These are phyloP conservation scores for Gila orcuttii DNA, from an alignment of 2,113 vertebrate genomes.

Conservation along the genomic window DNA sequence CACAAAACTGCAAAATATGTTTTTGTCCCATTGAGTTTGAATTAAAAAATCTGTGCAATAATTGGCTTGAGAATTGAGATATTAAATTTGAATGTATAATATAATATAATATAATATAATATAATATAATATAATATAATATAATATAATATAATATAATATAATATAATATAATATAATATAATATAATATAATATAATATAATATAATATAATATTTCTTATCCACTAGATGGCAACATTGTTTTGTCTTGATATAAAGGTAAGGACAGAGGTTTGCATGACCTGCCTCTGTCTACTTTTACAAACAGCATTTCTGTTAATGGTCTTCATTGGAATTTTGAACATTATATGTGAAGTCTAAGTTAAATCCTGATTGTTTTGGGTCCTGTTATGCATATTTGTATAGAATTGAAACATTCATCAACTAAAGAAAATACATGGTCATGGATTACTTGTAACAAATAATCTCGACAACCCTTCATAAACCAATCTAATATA, in stretches of 20 bases:
- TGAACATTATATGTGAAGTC: neutral
- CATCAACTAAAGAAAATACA: neutral
- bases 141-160: neutral
- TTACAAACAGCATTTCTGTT: neutral
- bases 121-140: too few relatives aligned
- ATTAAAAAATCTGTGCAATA: slow-evolving; percentile 17
- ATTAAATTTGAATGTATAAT: neutral
- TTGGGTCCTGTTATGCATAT: neutral
- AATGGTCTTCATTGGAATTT: neutral
- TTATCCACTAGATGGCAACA: slow-evolving; percentile 52
- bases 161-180: neutral
- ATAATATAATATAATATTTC: neutral
- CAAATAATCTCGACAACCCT: neutral
- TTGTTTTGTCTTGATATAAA: neutral
- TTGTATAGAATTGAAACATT: neutral
- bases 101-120: neutral
- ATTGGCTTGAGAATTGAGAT: neutral
- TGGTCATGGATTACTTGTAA: neutral
- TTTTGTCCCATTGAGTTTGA: neutral
- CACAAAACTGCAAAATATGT: neutral
- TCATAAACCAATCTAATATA: neutral
- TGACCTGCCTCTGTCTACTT: neutral
- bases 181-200: neutral
- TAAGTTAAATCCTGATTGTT: neutral
- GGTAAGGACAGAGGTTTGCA: neutral